Percentiles rank a stretch among this genome's conserved stretches.
Conservation (phyloP, 2,888 invertebrate species). For the Horisme vitalbata region DNA sequence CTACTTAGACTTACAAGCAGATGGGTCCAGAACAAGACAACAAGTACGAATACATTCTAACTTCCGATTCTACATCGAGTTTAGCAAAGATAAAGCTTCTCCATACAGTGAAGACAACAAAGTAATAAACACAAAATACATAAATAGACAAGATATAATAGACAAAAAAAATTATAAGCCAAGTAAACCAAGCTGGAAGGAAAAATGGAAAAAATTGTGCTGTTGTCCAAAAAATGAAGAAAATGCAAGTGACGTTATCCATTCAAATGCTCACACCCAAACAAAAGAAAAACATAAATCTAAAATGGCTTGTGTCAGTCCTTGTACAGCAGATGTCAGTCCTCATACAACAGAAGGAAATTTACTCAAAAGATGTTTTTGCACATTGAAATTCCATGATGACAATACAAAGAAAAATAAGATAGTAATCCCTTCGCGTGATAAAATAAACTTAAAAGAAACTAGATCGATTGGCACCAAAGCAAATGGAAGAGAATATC, state of each 20-base stretch:
- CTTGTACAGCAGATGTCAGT: too few relatives aligned
- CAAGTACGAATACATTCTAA: conserved; percentile 39
- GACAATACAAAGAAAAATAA: conserved; percentile 13
- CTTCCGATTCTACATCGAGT: conserved; percentile 42
- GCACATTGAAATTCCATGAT: conserved; percentile 21
- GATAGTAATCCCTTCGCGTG: too few relatives aligned
- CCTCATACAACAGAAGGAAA: background rate
- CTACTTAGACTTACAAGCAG: too few relatives aligned
- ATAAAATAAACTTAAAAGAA: too few relatives aligned
- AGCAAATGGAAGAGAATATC: too few relatives aligned
- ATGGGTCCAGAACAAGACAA: conserved; percentile 22
- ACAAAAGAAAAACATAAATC: conserved; percentile 1
- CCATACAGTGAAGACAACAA: background rate
- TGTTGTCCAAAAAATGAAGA: too few relatives aligned
- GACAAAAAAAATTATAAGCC: background rate
- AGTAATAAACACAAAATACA: background rate
- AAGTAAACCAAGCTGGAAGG: too few relatives aligned
- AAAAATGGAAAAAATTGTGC: too few relatives aligned
- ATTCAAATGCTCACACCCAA: conserved; percentile 4
- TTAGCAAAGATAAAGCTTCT: conserved; percentile 33
- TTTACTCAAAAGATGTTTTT: conserved; percentile 10
- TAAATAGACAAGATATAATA: background rate
- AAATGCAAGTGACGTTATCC: background rate
- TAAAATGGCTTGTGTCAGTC: background rate
- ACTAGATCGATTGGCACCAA: too few relatives aligned